Percentiles rank a stretch among this genome's conserved stretches.
These are phyloP conservation scores for Sphenodon punctatus DNA, from an alignment of 2,797 vertebrate genomes.

Conservation along the genomic window DNA sequence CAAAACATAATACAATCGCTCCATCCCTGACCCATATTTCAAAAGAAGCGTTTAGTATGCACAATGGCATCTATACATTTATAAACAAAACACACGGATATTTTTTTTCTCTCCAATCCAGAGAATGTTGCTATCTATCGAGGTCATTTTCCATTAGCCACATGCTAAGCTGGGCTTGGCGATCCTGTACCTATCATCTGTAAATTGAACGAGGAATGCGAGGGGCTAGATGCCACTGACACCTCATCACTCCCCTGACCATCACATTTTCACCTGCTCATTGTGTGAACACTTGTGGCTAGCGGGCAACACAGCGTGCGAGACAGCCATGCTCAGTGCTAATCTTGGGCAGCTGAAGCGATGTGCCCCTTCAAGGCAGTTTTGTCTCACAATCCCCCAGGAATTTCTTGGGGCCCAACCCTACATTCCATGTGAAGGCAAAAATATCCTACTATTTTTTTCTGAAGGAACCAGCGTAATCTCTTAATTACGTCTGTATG, in stretches of 20 bases:
- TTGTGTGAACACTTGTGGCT: conserved; percentile 10
- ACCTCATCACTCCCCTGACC: background rate
- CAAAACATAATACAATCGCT: background rate
- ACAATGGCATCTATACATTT: background rate
- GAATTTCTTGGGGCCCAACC: background rate
- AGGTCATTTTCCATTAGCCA: background rate
- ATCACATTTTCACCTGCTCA: conserved; percentile 47
- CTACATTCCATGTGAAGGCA: background rate
- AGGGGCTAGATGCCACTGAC: conserved; percentile 1
- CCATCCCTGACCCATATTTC: background rate
- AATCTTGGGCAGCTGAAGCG: background rate
- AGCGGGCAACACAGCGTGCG: background rate
- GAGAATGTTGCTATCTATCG: background rate
- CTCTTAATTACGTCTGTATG: background rate
- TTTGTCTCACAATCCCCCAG: background rate
- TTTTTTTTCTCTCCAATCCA: background rate
- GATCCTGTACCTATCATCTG: conserved; percentile 13
- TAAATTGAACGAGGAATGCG: conserved; percentile 37
- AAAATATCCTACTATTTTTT: fast-evolving
- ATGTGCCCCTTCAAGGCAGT: background rate
- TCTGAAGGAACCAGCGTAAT: background rate
- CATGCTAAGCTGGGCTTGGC: background rate
- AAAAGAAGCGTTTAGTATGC: conserved; percentile 1
- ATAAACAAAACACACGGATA: background rate
- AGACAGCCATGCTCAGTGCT: background rate